Conservation (phyloP, 2,113 vertebrate species). For the Actenoides lindsayi region DNA sequence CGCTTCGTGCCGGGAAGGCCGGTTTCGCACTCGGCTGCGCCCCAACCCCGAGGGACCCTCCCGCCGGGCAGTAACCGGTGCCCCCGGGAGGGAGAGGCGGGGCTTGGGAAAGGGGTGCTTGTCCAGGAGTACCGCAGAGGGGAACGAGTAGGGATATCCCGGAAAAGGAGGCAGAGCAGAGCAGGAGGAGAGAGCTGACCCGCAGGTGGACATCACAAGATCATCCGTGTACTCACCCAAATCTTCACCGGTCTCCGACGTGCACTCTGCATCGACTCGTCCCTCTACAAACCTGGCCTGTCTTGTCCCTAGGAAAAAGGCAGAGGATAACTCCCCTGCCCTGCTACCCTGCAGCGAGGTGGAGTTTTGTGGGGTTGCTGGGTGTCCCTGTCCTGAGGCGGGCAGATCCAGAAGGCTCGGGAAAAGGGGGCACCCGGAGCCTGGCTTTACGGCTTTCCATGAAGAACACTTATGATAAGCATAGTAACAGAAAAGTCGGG, state of each 20-base stretch:
- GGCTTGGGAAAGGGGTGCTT: neutral
- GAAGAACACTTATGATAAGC: neutral
- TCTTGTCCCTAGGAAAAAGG: neutral
- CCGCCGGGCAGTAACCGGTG: neutral
- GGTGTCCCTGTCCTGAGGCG: neutral
- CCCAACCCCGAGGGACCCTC: neutral
- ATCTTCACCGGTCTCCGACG: neutral
- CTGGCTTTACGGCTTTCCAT: neutral
- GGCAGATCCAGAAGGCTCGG: neutral
- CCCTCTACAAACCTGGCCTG: neutral
- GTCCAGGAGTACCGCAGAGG: neutral
- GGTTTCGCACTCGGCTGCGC: neutral
- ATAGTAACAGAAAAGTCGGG: neutral
- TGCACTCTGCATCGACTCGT: fast-evolving
- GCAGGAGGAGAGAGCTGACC: neutral
- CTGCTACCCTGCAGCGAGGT: neutral
- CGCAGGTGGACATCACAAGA: neutral
- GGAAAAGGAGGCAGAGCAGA: neutral
- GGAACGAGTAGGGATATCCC: no score
- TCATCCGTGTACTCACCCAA: neutral
- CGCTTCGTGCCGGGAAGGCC: neutral
- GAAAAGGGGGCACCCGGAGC: neutral
- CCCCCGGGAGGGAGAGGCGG: neutral
- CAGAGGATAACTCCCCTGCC: neutral
- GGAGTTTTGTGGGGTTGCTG: fast-evolving